Evolutionary conservation across 2,888 invertebrate species (phyloP).

Genomic region (Stegophylla sp.): DNA sequence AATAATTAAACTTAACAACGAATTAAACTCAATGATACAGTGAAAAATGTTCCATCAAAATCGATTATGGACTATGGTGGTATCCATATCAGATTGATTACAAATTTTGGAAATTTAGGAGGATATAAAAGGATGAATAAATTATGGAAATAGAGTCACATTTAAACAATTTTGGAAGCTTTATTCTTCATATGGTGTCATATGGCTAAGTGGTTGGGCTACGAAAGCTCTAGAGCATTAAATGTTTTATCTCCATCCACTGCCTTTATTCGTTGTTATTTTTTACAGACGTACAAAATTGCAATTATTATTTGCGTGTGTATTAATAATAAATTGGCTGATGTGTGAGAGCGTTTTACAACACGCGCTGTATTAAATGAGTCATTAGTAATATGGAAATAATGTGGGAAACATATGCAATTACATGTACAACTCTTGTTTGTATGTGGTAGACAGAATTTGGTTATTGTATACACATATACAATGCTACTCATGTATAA

Average conservation of each 20-base stretch:
- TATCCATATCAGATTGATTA: not conserved
- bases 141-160: no score
- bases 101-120: not conserved
- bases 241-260: slow-evolving; percentile 15
- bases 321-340: not conserved
- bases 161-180: not conserved
- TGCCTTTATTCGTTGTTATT: not conserved
- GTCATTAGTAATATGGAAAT: not conserved
- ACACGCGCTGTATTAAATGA: not conserved
- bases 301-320: not conserved
- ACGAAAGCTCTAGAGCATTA: slow-evolving; percentile 9
- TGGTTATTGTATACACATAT: not conserved
- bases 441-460: not conserved
- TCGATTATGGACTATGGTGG: not conserved
- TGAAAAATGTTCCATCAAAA: not conserved
- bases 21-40: not conserved
- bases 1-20: not conserved
- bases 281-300: not conserved
- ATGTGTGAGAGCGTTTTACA: no score
- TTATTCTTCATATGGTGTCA: not conserved
- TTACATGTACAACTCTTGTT: not conserved
- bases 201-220: slow-evolving; percentile 25
- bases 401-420: not conserved
- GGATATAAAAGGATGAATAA: no score
- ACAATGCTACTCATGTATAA: not conserved